A percentile compares a stretch with the other conserved stretches of the same genome.
phyloP scores from a whole-genome alignment of 2,888 invertebrate species.

The Cantharis nigra region DNA sequence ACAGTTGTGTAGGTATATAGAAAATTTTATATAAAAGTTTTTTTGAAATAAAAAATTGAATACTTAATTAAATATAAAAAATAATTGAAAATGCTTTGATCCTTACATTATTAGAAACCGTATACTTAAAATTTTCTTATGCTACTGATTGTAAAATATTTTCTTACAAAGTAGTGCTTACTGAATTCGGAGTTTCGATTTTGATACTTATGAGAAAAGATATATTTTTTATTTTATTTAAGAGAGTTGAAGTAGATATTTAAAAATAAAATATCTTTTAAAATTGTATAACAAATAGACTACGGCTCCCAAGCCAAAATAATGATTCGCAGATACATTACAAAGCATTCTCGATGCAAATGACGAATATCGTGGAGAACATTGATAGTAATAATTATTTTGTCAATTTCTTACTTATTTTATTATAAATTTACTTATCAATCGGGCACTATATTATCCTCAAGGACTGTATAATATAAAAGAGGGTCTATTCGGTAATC shows the following conservation, averaged over 20 bases:
- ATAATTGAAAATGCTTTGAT: not conserved
- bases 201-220: not conserved
- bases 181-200: not conserved
- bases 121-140: not conserved
- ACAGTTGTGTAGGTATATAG: not conserved
- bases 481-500: conserved; percentile 33
- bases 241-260: not conserved
- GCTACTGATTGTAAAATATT: not conserved
- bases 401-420: not conserved
- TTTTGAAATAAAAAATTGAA: not conserved
- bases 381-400: not conserved
- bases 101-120: not conserved
- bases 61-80: not conserved
- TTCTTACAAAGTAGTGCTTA: not conserved
- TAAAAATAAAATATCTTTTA: not conserved
- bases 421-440: not conserved
- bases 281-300: not conserved
- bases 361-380: not conserved
- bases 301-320: not conserved
- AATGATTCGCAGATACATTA: not conserved
- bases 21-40: not conserved
- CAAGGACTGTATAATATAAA: conserved; percentile 10
- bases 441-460: not conserved
- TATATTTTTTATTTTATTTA: not conserved
- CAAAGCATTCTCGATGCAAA: not conserved